Evolutionary conservation across 2,113 vertebrate species (phyloP).

Genomic region (Azemiops feae): DNA sequence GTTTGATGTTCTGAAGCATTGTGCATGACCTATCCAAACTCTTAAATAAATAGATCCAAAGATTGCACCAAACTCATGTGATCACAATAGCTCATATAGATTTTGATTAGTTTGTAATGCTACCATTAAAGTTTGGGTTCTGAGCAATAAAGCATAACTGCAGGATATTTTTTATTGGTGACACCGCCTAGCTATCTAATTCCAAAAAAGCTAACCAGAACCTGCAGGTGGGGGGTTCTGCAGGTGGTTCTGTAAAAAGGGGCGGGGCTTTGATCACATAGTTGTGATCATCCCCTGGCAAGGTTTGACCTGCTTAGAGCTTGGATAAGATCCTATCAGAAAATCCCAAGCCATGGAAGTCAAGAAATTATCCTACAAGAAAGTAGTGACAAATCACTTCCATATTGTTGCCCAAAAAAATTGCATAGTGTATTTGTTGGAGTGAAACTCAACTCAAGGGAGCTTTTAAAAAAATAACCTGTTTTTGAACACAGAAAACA

Average conservation of each 20-base stretch:
- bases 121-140: not conserved
- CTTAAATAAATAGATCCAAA: not conserved
- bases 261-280: not conserved
- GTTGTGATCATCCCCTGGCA: not conserved
- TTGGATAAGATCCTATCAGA: not conserved
- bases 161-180: not conserved
- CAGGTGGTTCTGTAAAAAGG: not conserved
- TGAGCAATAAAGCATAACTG: not conserved
- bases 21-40: not conserved
- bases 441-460: not conserved
- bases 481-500: not conserved
- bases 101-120: not conserved
- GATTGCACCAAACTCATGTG: not conserved
- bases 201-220: not conserved
- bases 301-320: not conserved
- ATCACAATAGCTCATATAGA: not conserved
- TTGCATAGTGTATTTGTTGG: not conserved
- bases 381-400: not conserved
- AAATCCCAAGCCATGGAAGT: not conserved
- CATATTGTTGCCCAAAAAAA: not conserved
- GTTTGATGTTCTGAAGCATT: not conserved
- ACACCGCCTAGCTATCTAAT: not conserved
- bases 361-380: not conserved
- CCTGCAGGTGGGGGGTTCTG: not conserved
- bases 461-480: not conserved